Evolutionary conservation across 2,797 vertebrate genomes (phyloP), one percentile per base, ranked within the genome.

Genomic region (Diglossa cyanea): DNA sequence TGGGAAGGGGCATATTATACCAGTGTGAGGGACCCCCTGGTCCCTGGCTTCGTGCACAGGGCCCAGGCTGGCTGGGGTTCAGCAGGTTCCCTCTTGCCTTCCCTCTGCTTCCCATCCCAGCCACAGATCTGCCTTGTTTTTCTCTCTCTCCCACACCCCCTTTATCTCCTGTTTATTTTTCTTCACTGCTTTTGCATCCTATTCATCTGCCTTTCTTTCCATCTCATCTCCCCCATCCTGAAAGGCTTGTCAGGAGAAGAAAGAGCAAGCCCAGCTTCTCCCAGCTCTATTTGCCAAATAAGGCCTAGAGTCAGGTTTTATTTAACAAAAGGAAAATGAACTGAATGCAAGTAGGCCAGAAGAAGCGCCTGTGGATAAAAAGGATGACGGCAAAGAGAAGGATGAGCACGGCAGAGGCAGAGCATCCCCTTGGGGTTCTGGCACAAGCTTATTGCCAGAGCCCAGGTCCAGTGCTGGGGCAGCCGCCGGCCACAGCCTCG

Each of bases 191-290:
- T 95, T 78, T 91, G 70, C 78, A 73, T 90, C 67, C 63, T 65
- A 90, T 96, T 93, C 68, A 89, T 91, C 88, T 79, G 39, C 53
- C 72, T 93, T 80, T 66, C 65, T 72, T 84, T 87, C 96, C 76
- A 62, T 95, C 75, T 92, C 82, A 73, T 89, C 92, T 93, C 53
- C 66, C 42, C 54, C 57, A 16, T 44, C 85, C 92, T 85, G 85
- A 96, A 96, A 95, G 86, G 65, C 78, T 97, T 79, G 88, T 95
- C 94, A 94, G 77, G 57, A 87, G 86, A 93, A 94, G 89, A 94
- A 92, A 88, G 88, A 65, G 45, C 55, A 2, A 85, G 79, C 88
- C 81, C 80, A 45, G 81, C 88, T 88, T 95, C 78, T 73, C 79
- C 87, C 85, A 93, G 77, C 48, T 86, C 92, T 75, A 61, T 94